Evolutionary conservation across 1,140 invertebrate species (phyloP).

Genomic region (Sitodiplosis mosellana): DNA sequence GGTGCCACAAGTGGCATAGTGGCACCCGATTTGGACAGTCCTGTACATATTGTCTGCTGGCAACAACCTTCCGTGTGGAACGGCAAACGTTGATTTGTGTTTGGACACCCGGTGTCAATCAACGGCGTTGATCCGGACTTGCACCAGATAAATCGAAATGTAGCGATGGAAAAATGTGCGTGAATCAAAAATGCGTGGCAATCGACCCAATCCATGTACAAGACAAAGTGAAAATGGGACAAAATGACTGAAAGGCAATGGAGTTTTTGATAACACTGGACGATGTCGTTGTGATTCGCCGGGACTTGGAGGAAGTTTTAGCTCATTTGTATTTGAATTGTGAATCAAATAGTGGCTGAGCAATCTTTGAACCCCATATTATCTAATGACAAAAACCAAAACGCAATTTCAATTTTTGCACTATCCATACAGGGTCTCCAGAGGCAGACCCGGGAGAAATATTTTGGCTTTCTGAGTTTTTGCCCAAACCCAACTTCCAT

Average conservation of each 20-base stretch:
- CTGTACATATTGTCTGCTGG: conserved; percentile 52
- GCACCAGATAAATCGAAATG: conserved; percentile 91
- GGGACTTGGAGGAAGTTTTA: conserved; percentile 73
- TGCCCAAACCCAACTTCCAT: too few species aligned
- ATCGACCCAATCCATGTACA: conserved; percentile 39
- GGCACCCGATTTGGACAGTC: too few species aligned
- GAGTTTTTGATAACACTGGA: conserved; percentile 78
- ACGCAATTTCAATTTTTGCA: too few species aligned
- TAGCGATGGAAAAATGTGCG: conserved; percentile 84
- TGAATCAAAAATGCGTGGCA: conserved; percentile 74
- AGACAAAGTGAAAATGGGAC: conserved; percentile 37
- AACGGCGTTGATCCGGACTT: too few species aligned
- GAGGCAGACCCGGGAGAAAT: too few species aligned
- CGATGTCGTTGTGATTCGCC: conserved; percentile 86
- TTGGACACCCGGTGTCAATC: conserved; percentile 83
- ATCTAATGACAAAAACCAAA: too few species aligned
- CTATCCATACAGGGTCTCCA: too few species aligned
- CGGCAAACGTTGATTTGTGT: conserved; percentile 78
- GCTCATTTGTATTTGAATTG: too few species aligned
- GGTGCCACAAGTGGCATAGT: too few species aligned
- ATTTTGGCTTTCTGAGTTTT: too few species aligned
- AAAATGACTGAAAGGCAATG: conserved; percentile 73
- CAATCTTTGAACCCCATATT: too few species aligned
- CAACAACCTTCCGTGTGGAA: conserved; percentile 64
- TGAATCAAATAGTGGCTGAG: too few species aligned